Percentiles rank a stretch among this genome's conserved stretches.
Evolutionary conservation across 2,113 vertebrate genomes (phyloP).

Genomic region (Tauraco erythrolophus): DNA sequence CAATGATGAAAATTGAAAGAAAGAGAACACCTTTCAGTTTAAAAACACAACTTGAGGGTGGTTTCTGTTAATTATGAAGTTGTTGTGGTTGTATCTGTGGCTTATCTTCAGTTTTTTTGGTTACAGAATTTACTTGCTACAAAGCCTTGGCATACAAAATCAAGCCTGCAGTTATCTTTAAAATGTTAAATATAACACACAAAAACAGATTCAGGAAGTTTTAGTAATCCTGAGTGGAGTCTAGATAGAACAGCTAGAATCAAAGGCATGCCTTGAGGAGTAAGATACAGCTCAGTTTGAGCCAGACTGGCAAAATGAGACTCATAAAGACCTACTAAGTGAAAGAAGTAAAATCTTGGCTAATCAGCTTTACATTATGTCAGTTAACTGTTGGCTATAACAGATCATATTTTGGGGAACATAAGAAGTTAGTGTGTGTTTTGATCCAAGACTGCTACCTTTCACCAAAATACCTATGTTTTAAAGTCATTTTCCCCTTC

Average conservation of each 20-base stretch:
- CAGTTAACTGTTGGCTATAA: not conserved
- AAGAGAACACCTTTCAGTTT: not conserved
- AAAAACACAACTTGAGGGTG: not conserved
- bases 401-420: not conserved
- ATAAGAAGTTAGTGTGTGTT: not conserved
- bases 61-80: slow-evolving; percentile 49
- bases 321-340: not conserved
- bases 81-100: slow-evolving; percentile 33
- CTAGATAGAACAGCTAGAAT: not conserved
- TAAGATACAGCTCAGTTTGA: not conserved
- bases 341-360: not conserved
- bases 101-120: not conserved
- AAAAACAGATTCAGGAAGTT: not conserved
- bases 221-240: not conserved
- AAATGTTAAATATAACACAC: not conserved
- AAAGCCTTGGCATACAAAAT: slow-evolving; percentile 19
- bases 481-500: not conserved
- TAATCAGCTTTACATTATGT: not conserved
- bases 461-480: not conserved
- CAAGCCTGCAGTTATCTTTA: not conserved
- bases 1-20: not conserved
- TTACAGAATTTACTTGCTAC: slow-evolving; percentile 11
- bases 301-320: not conserved
- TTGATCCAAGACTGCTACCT: not conserved
- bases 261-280: not conserved